phyloP scores from a whole-genome alignment of 2,888 invertebrate species.

The Nasonovia ribisnigri region DNA sequence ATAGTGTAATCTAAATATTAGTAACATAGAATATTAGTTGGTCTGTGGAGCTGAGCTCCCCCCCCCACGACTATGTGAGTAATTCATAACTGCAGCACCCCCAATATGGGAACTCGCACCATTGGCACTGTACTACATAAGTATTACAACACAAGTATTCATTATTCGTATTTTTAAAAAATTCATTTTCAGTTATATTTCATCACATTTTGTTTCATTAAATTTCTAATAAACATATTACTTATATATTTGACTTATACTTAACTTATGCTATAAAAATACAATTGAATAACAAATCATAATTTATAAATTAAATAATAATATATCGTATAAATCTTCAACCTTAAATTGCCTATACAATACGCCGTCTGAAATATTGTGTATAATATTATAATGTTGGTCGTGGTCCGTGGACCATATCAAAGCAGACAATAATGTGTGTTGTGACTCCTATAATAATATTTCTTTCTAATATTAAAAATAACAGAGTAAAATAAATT shows the following conservation, averaged over 20 bases:
- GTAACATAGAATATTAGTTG: too few relatives aligned
- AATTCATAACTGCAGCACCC: too few relatives aligned
- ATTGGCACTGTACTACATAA: too few relatives aligned
- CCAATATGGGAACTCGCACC: too few relatives aligned
- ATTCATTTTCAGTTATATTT: not conserved
- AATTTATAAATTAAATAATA: not conserved
- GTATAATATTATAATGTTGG: not conserved
- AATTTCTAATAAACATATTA: not conserved
- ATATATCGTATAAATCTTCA: not conserved
- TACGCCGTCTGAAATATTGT: not conserved
- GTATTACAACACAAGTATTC: not conserved
- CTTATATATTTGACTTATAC: not conserved
- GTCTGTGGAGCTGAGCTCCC: too few relatives aligned
- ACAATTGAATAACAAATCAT: not conserved
- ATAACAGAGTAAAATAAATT: not conserved
- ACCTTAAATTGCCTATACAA: not conserved
- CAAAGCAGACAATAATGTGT: not conserved
- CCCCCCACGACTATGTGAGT: too few relatives aligned
- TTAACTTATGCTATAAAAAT: not conserved
- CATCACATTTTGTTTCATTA: not conserved
- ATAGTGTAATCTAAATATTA: too few relatives aligned
- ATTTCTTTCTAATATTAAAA: not conserved
- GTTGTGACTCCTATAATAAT: too few relatives aligned
- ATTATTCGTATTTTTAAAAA: not conserved
- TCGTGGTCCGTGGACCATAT: not conserved